These are phyloP conservation scores for Speoplatyrhinus poulsoni DNA, from an alignment of 2,113 vertebrate species.

Conservation along the genomic window DNA sequence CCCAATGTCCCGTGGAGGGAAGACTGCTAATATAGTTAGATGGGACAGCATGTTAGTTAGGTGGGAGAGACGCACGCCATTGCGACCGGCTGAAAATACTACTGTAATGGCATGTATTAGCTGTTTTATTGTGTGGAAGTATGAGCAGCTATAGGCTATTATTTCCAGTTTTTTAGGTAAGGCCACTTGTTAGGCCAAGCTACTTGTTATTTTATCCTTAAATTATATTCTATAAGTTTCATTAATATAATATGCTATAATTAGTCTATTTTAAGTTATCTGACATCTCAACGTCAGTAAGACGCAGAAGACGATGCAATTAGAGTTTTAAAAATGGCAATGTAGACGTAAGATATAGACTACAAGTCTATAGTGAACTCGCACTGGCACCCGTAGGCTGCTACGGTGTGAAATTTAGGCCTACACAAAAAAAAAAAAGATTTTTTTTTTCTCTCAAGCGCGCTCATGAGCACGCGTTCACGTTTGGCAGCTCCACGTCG, in stretches of 20 bases:
- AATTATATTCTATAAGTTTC: no score
- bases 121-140: no score
- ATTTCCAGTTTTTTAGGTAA: no score
- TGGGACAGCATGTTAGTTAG: neutral
- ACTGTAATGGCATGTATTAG: no score
- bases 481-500: conserved; percentile 88
- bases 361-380: conserved; percentile 5
- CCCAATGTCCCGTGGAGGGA: conserved; percentile 34
- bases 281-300: conserved; percentile 43
- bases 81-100: no score
- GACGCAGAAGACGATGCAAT: conserved; percentile 38
- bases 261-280: conserved; percentile 22
- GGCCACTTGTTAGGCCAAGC: no score
- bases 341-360: conserved; percentile 28
- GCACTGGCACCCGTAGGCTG: conserved; percentile 57
- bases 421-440: conserved; percentile 47
- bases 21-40: no score
- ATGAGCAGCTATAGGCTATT: no score
- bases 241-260: no score
- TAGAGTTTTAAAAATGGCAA: conserved; percentile 34
- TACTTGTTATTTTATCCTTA: no score
- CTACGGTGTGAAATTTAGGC: conserved; percentile 65
- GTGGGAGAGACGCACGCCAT: no score
- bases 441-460: conserved; percentile 58
- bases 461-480: conserved; percentile 80